Evolutionary conservation across 2,888 invertebrate genomes (phyloP), one percentile per base, ranked within the genome.

Genomic region (Augochlorella aurata): DNA sequence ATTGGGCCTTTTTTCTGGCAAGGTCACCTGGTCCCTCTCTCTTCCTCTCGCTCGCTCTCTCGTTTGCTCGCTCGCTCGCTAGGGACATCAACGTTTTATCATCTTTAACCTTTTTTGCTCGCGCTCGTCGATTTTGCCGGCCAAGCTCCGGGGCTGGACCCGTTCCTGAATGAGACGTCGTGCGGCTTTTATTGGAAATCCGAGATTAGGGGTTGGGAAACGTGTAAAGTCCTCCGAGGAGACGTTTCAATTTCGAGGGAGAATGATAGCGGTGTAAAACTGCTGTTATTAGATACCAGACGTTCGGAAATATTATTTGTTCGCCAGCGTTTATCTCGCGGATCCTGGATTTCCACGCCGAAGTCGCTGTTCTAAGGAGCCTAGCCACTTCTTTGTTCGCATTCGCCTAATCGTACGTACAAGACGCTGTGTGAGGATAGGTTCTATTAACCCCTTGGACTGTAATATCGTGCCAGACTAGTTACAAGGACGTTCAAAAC

Each of bases 1-100:
- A 80, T 65, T 63, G 74, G 74, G 49, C 50, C 58, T 67, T 44
- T 67, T 52, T 70, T 70, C 66, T 58, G 54, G 74, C 75, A 80
- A 71, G 81, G 81, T 81, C 81, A 70, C 45, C 81, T 21, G 66
- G 66, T 29, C 63, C 14, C 45, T 1, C 47, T 45, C 52, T 14
- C 14, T 49, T 12, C 2, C 47, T 14, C 47, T 3, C 29, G 29
- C 29, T 29, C 1, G 1, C 29, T 61, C 29, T 61, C 16, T 29
- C 9, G 7, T 38, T 38, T 38, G 38, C 38, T 38, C 38, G 38
- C 38, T 18, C 61, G 29, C 49, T 18, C 49, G 5, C 21, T 54
- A 47, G 38, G 72, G 49, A 50, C 72, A 68, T 68, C 49, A 68
- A 68, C 63, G 49, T 65, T 73, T 49, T n/a, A n/a, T 49, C 50